Evolutionary conservation across 1,140 invertebrate species (phyloP).

Genomic region (Laupala kohalensis): DNA sequence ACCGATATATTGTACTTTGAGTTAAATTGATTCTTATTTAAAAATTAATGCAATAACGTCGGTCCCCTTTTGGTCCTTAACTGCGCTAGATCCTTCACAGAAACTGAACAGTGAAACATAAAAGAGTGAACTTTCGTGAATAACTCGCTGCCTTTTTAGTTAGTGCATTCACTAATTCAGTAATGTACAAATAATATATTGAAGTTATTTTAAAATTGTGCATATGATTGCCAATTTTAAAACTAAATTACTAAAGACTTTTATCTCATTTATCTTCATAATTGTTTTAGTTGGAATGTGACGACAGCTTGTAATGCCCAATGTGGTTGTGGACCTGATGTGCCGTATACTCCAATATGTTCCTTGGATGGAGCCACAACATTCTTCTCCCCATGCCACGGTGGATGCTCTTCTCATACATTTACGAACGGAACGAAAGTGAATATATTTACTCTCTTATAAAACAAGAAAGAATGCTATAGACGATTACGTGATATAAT

Average conservation of each 20-base stretch:
- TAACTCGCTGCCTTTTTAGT: not conserved
- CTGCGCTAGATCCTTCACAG: no score
- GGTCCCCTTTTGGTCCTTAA: no score
- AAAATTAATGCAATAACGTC: no score
- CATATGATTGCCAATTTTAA: not conserved
- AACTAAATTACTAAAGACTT: not conserved
- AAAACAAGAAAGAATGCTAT: no score
- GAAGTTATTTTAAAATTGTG: not conserved
- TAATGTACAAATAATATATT: not conserved
- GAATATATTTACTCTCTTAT: no score
- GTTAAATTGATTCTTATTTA: no score
- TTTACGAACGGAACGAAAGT: slow-evolving; percentile 29
- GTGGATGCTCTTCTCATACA: slow-evolving; percentile 41
- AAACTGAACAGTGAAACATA: not conserved
- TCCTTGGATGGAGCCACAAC: slow-evolving; percentile 39
- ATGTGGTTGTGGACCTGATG: slow-evolving; percentile 45
- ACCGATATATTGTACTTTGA: no score
- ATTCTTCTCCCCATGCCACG: slow-evolving; percentile 57
- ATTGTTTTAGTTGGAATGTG: slow-evolving; percentile 29
- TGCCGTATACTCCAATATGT: slow-evolving; percentile 55
- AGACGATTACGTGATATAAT: no score
- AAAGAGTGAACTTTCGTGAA: not conserved
- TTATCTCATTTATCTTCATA: not conserved
- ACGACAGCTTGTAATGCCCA: slow-evolving; percentile 42
- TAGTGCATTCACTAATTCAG: not conserved